Evolutionary conservation across 2,113 vertebrate species (phyloP), one percentile per base, ranked within the genome.

Genomic region (Sprattus sprattus): DNA sequence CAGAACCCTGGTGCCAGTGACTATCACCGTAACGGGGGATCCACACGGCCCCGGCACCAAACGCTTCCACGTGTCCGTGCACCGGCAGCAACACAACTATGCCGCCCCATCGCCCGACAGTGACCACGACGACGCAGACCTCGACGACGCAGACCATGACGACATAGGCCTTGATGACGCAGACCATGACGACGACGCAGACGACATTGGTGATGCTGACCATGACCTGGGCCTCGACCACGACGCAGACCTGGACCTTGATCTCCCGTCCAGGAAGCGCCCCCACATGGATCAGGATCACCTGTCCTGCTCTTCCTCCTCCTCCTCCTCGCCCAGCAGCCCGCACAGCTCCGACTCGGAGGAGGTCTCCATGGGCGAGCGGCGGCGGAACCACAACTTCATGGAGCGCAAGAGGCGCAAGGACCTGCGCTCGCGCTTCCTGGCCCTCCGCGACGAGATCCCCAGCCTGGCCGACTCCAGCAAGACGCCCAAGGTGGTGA

Each of bases 71-170:
- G 95, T 98, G 89, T 97, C 97, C 0, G 95, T 99, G 83, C 98
- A 99, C 90, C 96, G 96, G 87, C 98, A 99, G 86, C 98, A 99
- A 88, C 98, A 99, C 94, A 98, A 99, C 95, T 99, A 99, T 0
- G 98, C 98, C 0, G 98, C 98, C 11, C 97, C 96, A 8, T 97
- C 97, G 0, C 97, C 98, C 0, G 98, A 97, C 3, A 90, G 93
- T 0, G 90, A 90, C 25, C 67, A 75, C 1, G 90, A 91, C 11
- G 86, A 84, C 39, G 39, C 39, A 2, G 39, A 39, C 39, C 39
- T 39, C 39, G 39, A 39, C 39, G 39, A 39, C 1, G 57, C 18
- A 22, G 54, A 60, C 6, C 54, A 60, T 6, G 54, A 4, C 22
- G 54, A 60, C 39, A 39, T 39, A 39, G 39, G n/a, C n/a, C n/a